phyloP scores from a whole-genome alignment of 2,113 vertebrate species.

The Pandion haliaetus region DNA sequence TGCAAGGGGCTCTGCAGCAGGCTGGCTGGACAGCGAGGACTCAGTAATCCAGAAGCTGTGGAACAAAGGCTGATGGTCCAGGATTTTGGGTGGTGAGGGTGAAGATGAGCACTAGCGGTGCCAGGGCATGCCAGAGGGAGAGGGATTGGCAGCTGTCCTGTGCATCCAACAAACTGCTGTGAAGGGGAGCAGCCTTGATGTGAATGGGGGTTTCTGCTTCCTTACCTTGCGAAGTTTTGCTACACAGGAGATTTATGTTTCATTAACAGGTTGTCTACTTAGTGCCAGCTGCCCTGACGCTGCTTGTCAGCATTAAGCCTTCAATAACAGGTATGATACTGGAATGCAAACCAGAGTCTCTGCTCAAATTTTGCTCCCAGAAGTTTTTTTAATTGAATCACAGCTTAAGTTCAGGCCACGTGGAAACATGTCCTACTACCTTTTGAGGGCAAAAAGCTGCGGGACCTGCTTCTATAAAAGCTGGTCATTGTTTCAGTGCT shows the following conservation, averaged over 20 bases:
- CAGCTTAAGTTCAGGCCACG: background rate
- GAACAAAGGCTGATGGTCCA: background rate
- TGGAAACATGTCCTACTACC: background rate
- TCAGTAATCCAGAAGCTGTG: background rate
- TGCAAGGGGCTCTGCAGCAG: background rate
- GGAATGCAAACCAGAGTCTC: background rate
- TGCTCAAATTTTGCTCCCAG: background rate
- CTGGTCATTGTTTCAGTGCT: background rate
- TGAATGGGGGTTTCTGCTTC: background rate
- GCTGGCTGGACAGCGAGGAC: background rate
- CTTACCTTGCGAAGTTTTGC: background rate
- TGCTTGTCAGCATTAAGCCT: conserved; percentile 77
- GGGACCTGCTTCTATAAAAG: background rate
- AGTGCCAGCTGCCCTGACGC: conserved; percentile 81
- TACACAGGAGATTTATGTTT: background rate
- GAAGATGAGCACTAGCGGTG: background rate
- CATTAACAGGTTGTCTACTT: conserved; percentile 80
- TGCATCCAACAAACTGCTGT: background rate
- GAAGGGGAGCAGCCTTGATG: background rate
- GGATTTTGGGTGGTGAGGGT: background rate
- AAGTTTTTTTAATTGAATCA: background rate
- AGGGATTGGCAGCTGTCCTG: background rate
- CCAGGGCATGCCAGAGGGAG: rapidly evolving
- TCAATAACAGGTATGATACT: conserved; percentile 82
- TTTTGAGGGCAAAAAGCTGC: background rate